A percentile compares a stretch with the other conserved stretches of the same genome.
These are phyloP conservation scores for Lasiurus borealis DNA, from an alignment of 2,113 vertebrate species.

Conservation along the genomic window DNA sequence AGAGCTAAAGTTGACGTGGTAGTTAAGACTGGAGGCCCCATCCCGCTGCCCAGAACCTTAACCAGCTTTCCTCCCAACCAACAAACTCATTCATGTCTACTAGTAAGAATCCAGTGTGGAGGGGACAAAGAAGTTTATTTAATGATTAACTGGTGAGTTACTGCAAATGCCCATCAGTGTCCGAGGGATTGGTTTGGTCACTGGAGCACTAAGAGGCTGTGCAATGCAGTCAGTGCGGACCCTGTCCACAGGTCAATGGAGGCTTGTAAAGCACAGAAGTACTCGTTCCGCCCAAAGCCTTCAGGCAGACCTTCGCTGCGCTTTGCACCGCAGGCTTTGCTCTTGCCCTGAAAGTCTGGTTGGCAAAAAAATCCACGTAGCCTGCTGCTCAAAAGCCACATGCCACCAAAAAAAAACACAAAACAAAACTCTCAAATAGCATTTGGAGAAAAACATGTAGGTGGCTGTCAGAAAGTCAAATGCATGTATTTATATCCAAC, in stretches of 20 bases:
- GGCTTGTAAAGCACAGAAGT: not conserved
- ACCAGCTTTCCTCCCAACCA: not conserved
- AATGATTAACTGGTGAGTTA: conserved; percentile 52
- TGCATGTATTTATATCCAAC: not conserved
- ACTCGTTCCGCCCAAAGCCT: not conserved
- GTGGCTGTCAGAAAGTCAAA: not conserved
- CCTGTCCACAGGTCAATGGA: not conserved
- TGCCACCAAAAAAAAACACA: conserved; percentile 20
- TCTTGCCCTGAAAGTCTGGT: not conserved
- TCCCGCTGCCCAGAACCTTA: not conserved
- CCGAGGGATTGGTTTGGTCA: not conserved
- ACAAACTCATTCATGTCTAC: not conserved
- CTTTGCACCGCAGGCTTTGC: not conserved
- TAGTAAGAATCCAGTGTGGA: not conserved
- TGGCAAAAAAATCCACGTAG: conserved; percentile 12
- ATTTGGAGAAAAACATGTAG: not conserved
- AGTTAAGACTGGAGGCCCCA: not conserved
- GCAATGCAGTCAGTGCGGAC: not conserved
- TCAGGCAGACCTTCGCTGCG: not conserved
- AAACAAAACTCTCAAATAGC: not conserved
- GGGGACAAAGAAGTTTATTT: not conserved
- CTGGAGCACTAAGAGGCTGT: not conserved
- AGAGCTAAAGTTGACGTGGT: not conserved
- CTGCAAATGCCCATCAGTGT: not conserved
- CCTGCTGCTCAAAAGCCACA: conserved; percentile 27